A percentile compares a stretch with the other conserved stretches of the same genome.
phyloP scores from a whole-genome alignment of 2,888 invertebrate species.

The Unio delphinus region DNA sequence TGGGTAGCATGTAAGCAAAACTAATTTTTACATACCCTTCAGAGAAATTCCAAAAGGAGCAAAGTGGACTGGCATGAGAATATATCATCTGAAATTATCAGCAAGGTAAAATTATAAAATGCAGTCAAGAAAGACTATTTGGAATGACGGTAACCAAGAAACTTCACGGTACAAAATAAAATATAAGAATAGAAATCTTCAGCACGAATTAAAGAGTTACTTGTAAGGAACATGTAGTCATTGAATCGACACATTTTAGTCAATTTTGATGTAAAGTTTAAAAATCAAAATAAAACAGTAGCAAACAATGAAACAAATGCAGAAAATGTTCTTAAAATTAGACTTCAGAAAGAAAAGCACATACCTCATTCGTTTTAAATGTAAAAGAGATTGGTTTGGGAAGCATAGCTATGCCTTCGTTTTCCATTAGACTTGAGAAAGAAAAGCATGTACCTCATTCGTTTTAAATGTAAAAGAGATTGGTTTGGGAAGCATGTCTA shows the following conservation, averaged over 20 bases:
- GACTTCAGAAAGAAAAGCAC: conserved; percentile 3
- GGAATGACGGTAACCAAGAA: no score
- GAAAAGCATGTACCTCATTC: conserved; percentile 36
- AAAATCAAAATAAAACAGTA: background rate
- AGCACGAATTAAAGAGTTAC: no score
- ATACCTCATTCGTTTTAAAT: conserved; percentile 52
- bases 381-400: conserved; percentile 49
- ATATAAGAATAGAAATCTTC: no score
- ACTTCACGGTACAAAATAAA: no score
- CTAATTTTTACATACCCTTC: conserved; percentile 35
- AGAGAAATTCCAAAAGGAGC: conserved; percentile 58
- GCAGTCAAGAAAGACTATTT: no score
- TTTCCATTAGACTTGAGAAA: no score
- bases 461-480: conserved; percentile 54
- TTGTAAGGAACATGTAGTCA: no score
- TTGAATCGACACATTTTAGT: no score
- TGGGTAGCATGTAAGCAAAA: no score
- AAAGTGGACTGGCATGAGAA: conserved; percentile 12
- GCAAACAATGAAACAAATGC: background rate
- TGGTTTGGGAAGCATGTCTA: conserved; percentile 26
- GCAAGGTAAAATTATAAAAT: no score
- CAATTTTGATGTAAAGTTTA: no score
- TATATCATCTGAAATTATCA: background rate
- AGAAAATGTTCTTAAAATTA: background rate
- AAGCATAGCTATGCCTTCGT: conserved; percentile 9